Base-by-base conservation (phyloP, 1,140 invertebrate genomes). In the Zaprionus vittiger region DNA sequence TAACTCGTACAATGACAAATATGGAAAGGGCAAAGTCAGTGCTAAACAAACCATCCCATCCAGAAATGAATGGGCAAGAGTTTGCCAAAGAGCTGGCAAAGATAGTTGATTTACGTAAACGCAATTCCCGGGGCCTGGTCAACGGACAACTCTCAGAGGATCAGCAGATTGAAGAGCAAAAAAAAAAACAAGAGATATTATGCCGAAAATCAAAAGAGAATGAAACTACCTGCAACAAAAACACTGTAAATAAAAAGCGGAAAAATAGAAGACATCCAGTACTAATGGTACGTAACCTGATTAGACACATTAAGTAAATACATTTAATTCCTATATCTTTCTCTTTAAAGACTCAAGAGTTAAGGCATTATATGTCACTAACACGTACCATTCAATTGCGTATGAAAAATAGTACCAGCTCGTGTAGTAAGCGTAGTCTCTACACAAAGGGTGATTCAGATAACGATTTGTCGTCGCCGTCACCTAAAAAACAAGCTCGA, bases 101-200 rank as follows among this genome's bases (percentile, higher is more conserved):
- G 49, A 91, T 92, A 59, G 52, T 92, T 17, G 91, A 92, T 71
- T 70, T 92, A 41, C 87, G 91, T 1, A 92, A 91, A 54, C 84
- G 87, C 6, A 90, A 86, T 31, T 92, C 91, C 22, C 7, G 75
- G 34, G 79, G 81, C 17, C 47, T 55, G 17, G 5, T 76, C 63
- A 52, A 65, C 26, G 71, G 76, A 0, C 49, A 74, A 1, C 62
- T 17, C 5, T 61, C 28, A 2, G 37, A 60, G 5, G 47, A 91
- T 11, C 62, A 83, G 26, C 5, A 47, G 9, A 28, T 31, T 2
- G 55, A 89, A 12, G 83, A 87, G 5, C 49, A 80, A n/a, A 44
- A 54, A 28, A 85, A 85, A 56, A 54, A 81, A 38, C n/a, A 41
- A 5, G 89, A 91, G 54, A 37, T 91, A 5, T 6, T 68, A 47